These are phyloP conservation scores for Mesodorylaimus sp. DNA, from an alignment of 2,888 invertebrate genomes.

Conservation along the genomic window DNA sequence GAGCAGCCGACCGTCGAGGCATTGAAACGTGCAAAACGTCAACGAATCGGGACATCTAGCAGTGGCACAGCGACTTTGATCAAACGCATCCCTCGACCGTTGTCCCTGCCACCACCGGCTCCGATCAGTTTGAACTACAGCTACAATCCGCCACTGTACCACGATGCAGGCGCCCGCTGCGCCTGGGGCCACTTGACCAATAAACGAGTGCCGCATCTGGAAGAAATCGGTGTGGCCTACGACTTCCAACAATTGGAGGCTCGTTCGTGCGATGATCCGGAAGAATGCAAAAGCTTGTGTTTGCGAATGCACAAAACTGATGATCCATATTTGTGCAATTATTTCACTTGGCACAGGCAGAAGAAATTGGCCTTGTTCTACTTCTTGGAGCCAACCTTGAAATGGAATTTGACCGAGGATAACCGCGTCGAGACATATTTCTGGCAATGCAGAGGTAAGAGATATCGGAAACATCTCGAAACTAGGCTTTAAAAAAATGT, in stretches of 20 bases:
- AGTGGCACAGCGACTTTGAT: no score
- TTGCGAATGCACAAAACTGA: neutral
- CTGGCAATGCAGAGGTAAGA: neutral
- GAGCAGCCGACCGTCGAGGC: no score
- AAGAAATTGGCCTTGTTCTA: neutral
- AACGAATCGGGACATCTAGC: no score
- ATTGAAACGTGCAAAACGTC: no score
- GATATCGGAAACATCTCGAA: no score
- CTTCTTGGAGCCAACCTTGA: neutral
- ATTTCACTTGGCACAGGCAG: neutral
- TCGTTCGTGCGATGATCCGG: neutral
- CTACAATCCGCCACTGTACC: neutral
- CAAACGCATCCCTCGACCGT: neutral
- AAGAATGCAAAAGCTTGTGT: neutral
- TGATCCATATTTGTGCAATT: neutral
- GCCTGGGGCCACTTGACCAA: neutral
- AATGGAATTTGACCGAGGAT: neutral
- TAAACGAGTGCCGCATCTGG: neutral
- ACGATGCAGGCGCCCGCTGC: neutral
- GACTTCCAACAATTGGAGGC: neutral
- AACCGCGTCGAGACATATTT: neutral
- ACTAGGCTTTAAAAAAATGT: no score
- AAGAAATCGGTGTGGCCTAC: neutral
- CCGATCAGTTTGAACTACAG: neutral
- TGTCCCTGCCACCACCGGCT: neutral